Evolutionary conservation across 2,113 vertebrate genomes (phyloP).

Genomic region (Rhombomys opimus): DNA sequence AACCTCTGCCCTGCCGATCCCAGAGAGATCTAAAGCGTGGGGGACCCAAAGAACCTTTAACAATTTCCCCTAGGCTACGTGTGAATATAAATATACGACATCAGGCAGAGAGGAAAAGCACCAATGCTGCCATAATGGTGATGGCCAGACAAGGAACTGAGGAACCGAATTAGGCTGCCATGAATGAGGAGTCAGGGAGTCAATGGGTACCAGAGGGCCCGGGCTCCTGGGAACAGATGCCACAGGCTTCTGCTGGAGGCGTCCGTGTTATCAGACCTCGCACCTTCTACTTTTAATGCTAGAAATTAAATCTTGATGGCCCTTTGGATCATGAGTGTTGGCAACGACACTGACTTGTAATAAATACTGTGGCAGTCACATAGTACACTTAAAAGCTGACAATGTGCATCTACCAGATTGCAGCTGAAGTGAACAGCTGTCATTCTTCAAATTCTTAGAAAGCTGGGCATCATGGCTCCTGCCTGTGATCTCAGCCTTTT

Average conservation of each 20-base stretch:
- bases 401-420: neutral
- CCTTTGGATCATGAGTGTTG: neutral
- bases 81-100: neutral
- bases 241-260: neutral
- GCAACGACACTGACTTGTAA: neutral
- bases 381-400: neutral
- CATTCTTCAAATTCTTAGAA: neutral
- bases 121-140: fast-evolving
- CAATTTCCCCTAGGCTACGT: neutral
- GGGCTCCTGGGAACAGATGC: neutral
- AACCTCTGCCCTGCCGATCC: neutral
- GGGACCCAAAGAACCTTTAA: neutral
- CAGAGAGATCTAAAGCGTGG: fast-evolving
- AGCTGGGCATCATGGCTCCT: neutral
- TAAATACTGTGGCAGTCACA: neutral
- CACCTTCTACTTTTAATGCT: neutral
- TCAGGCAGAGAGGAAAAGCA: neutral
- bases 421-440: neutral
- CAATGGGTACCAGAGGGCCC: fast-evolving
- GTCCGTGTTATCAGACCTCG: neutral
- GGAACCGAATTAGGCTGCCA: fast-evolving
- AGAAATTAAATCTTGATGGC: neutral
- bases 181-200: fast-evolving
- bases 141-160: neutral
- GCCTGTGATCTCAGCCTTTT: neutral